Conservation (phyloP, 2,113 vertebrate species). For the Telmatochromis sp. region DNA sequence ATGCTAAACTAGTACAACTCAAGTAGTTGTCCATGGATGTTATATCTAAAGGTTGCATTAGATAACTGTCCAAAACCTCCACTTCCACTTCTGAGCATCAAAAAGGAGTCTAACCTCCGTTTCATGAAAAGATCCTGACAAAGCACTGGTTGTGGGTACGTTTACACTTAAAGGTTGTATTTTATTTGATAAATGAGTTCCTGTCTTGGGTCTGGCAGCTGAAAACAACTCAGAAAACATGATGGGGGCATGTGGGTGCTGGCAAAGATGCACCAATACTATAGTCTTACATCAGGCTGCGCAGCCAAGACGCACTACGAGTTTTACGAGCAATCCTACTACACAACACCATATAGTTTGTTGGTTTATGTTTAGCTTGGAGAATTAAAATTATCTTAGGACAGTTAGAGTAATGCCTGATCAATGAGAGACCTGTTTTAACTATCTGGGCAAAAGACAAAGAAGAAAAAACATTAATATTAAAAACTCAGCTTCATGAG, state of each 20-base stretch:
- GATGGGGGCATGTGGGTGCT: slow-evolving; percentile 19
- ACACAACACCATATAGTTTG: background rate
- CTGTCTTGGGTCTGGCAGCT: slow-evolving; percentile 46
- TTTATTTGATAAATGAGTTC: slow-evolving; percentile 59
- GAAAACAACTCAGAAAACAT: slow-evolving; percentile 37
- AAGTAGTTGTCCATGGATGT: background rate
- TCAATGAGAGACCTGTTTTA: background rate
- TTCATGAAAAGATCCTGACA: slow-evolving; percentile 26
- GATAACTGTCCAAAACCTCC: background rate
- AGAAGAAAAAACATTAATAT: background rate
- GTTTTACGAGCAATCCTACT: background rate
- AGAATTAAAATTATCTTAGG: background rate
- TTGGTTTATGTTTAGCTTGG: background rate
- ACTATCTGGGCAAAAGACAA: background rate
- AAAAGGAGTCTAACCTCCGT: background rate
- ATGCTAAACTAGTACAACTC: background rate
- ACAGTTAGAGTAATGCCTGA: background rate
- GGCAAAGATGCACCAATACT: background rate
- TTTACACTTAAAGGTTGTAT: slow-evolving; percentile 45
- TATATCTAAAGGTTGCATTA: background rate
- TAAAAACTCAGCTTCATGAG: background rate
- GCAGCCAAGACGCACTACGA: background rate
- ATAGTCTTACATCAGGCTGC: background rate
- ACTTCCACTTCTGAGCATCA: background rate
- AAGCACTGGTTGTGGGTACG: slow-evolving; percentile 33